Conservation (phyloP, 2,888 invertebrate genomes). For the Tetrapedia diversipes region DNA sequence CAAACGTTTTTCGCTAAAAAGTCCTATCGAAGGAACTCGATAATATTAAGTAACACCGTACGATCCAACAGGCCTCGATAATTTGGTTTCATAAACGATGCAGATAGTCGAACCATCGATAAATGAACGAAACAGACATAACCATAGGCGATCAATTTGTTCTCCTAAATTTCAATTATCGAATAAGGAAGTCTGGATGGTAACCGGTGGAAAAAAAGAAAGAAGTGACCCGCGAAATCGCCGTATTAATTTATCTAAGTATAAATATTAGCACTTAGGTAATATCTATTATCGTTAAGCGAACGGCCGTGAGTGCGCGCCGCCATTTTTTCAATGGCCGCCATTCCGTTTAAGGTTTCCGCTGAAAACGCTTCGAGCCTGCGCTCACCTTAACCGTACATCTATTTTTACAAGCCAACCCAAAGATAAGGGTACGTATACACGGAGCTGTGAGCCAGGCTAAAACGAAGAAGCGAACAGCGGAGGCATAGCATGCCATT, state of each 20-base stretch:
- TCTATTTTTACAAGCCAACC: slow-evolving; percentile 17
- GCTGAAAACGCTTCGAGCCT: background rate
- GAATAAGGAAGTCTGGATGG: background rate
- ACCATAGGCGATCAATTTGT: background rate
- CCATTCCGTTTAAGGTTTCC: slow-evolving; percentile 13
- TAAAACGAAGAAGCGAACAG: slow-evolving; percentile 11
- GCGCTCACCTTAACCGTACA: background rate
- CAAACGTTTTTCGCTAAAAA: no score
- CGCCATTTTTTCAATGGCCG: background rate
- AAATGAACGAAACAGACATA: no score
- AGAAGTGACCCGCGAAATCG: background rate
- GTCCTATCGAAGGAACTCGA: no score
- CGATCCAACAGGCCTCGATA: no score
- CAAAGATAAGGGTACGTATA: slow-evolving; percentile 18
- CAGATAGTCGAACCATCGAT: no score
- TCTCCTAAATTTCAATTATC: background rate
- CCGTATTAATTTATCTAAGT: background rate
- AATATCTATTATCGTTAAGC: background rate
- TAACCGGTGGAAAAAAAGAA: no score
- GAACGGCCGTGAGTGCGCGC: background rate
- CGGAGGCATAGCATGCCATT: slow-evolving; percentile 20
- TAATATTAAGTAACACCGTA: no score
- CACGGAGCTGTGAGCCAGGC: background rate
- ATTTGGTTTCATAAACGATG: no score
- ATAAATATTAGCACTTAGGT: slow-evolving; percentile 1